Base-by-base conservation (phyloP, 2,888 invertebrate genomes). In the Scotopteryx bipunctaria region DNA sequence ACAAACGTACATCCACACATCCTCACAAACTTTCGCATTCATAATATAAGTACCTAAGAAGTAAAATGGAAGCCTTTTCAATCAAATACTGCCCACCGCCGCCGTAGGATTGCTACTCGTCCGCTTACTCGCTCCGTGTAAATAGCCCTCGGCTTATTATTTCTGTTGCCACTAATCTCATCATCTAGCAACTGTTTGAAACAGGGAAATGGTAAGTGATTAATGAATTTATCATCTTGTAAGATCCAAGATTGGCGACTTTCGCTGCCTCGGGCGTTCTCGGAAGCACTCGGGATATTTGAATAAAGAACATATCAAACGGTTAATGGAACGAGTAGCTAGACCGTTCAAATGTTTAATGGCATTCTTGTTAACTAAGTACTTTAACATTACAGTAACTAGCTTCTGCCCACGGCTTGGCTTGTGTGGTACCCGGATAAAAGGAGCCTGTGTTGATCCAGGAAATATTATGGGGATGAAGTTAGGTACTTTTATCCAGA, bases 211-310 rank as follows among this genome's bases (percentile, higher is more conserved):
- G 67, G 60, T 59, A 68, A 74, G 72, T 80, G 77, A 81, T 81
- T 79, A 83, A 82, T 81, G 78, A 73, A 76, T 68, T 73, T 75
- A 82, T 82, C 81, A 64, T 63, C 61, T 60, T 60, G 61, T 57
- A 62, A 70, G 72, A 78, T 80, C 75, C 35, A 16, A 60, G 56
- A 59, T 63, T 67, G 64, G 67, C 46, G 64, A 73, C 83, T 83
- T 83, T 85, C 83, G 81, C 82, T 73, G 78, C 83, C 75, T 63
- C 72, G 59, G 81, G 80, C 78, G 66, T 1, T 54, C 45, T 57
- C 47, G 51, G 36, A 43, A 41, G 27, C 11, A 3, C 9, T 27
- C 27, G 27, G 27, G 9, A 9, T 11, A 5, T 51, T 47, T 43
- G 19, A 49, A 19, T 16, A 25, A 31, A 38, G 35, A 44, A 11